Evolutionary conservation across 2,888 invertebrate genomes (phyloP), one percentile per base, ranked within the genome.

Genomic region (Volucella inanis): DNA sequence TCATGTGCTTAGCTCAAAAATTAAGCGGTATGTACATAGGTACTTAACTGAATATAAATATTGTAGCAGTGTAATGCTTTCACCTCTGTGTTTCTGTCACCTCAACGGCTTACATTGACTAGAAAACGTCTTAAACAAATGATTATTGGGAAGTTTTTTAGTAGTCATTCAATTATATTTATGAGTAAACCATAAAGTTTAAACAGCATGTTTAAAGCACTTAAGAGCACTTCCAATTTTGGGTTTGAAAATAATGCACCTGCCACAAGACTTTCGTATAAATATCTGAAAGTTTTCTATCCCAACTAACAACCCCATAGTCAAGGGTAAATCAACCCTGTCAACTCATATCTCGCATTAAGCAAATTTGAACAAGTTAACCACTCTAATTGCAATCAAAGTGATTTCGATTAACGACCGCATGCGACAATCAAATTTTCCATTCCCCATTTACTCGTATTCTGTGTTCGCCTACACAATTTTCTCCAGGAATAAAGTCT

Each of bases 341-440:
- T 45, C 75, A 50, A 67, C 76, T 59, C 18, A 38, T 52, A 57
- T 49, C 31, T 31, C 64, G 49, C 14, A 47, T 65, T 39, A 59
- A 77, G 62, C 55, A 68, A 68, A 68, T 52, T 65, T 45, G 41
- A 9, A 50, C 61, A 76, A 80, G 71, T 62, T 43, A 67, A 71
- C 85, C 57, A 64, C 76, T 81, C 72, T 81, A 81, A 85, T 81
- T 77, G 68, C 61, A 54, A 52, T 74, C 72, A 76, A 77, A 81
- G 57, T 68, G 72, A 85, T 81, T 77, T 85, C 85, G 81, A 85
- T 85, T 85, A 85, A 81, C 67, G 52, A 72, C 76, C 81, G 68
- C 71, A 57, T 76, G 57, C 43, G 70, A 64, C 68, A 77, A 84
- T 84, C 80, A 70, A 50, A 67, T 55, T 72, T 31, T 39, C 39